Percentiles rank a stretch among this genome's conserved stretches.
phyloP scores from a whole-genome alignment of 1,140 invertebrate species.

The Nasonia longicornis region DNA sequence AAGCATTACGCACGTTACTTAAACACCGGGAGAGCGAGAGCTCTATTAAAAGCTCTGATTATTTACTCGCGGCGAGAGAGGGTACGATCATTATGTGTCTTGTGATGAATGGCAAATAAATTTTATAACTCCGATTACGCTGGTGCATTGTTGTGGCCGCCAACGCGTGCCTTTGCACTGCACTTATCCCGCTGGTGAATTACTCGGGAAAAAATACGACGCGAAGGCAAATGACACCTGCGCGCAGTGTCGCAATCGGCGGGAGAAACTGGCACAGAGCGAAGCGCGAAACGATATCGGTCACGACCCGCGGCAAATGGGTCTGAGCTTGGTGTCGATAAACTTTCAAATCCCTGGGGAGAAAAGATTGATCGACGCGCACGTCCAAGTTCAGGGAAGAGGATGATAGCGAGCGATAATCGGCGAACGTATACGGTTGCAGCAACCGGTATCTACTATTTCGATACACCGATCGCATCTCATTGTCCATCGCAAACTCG shows the following conservation, averaged over 20 bases:
- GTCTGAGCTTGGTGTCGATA: background rate
- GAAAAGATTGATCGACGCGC: background rate
- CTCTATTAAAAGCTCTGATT: background rate
- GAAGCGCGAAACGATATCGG: background rate
- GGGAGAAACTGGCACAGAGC: background rate
- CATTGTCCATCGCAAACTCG: no score
- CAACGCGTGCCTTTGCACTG: background rate
- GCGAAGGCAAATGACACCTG: background rate
- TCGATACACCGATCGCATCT: no score
- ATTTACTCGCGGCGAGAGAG: background rate
- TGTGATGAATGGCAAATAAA: background rate
- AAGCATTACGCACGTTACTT: background rate
- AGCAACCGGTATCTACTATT: no score
- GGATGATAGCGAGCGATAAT: no score
- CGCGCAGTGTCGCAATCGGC: background rate
- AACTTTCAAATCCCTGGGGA: background rate
- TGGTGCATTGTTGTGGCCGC: background rate
- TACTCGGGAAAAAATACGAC: background rate
- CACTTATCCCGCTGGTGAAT: background rate
- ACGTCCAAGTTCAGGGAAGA: no score
- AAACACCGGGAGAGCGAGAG: background rate
- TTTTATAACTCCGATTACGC: background rate
- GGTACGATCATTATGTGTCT: background rate
- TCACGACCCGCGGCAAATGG: background rate
- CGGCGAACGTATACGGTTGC: no score